Conservation (phyloP, 2,888 invertebrate genomes). For the Xylocampa areola region DNA sequence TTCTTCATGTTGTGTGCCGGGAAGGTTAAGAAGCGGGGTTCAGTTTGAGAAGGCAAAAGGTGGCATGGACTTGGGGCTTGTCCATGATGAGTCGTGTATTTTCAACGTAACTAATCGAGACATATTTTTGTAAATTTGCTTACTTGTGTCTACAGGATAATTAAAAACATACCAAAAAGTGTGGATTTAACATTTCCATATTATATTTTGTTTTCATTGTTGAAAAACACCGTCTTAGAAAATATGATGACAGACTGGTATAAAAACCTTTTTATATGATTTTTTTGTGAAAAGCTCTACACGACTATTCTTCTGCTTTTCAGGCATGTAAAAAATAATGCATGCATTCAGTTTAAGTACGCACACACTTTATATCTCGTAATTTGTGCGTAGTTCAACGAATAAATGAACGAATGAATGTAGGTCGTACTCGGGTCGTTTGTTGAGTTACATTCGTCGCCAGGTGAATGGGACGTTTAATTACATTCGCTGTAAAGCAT, state of each 20-base stretch:
- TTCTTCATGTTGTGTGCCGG: slow-evolving; percentile 28
- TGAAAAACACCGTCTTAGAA: background rate
- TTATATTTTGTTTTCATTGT: slow-evolving; percentile 2
- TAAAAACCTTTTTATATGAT: slow-evolving; percentile 14
- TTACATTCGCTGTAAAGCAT: slow-evolving; percentile 72
- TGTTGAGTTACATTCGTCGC: slow-evolving; percentile 59
- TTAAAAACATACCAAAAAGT: too few species aligned
- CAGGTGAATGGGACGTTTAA: slow-evolving; percentile 74
- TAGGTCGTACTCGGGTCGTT: slow-evolving; percentile 52
- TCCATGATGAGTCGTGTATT: slow-evolving; percentile 9
- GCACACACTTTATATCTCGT: slow-evolving; percentile 40
- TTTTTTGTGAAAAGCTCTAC: slow-evolving; percentile 11
- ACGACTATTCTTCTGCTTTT: slow-evolving; percentile 13
- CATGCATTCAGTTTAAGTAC: slow-evolving; percentile 50
- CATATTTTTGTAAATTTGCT: too few species aligned
- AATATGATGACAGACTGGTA: background rate
- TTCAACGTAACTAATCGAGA: slow-evolving; percentile 1
- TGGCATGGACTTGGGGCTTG: background rate
- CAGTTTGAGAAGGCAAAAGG: slow-evolving; percentile 1
- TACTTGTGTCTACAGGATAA: too few species aligned
- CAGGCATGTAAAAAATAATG: slow-evolving; percentile 38
- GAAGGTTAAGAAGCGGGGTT: slow-evolving; percentile 29
- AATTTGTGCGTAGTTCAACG: slow-evolving; percentile 57
- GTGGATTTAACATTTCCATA: too few species aligned
- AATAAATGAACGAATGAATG: slow-evolving; percentile 59